Conservation (phyloP, 2,113 vertebrate genomes). For the Natator depressus region DNA sequence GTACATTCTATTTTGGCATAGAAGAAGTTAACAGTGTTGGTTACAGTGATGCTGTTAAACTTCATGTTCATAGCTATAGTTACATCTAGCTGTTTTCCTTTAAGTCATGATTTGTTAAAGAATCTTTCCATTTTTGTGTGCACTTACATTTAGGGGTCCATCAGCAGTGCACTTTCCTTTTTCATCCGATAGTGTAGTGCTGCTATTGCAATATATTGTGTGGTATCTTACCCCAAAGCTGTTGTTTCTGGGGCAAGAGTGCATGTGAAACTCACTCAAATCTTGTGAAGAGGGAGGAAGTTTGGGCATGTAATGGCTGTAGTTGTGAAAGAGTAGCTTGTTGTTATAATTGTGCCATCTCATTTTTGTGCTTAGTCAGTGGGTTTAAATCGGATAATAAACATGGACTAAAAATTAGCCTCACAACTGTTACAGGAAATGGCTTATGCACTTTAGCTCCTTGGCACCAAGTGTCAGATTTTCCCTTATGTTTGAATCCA, state of each 20-base stretch:
- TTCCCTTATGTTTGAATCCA: slow-evolving; percentile 1
- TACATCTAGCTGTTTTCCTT: background rate
- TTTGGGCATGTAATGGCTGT: background rate
- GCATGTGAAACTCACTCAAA: background rate
- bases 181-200: background rate
- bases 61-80: background rate
- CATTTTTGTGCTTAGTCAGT: slow-evolving; percentile 28
- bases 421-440: slow-evolving; percentile 57
- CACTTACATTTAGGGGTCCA: background rate
- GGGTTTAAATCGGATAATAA: slow-evolving; percentile 62
- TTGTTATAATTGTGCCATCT: slow-evolving; percentile 34
- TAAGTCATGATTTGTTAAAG: background rate
- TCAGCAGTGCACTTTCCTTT: background rate
- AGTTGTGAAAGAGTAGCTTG: slow-evolving; percentile 26
- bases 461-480: slow-evolving; percentile 49
- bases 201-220: background rate
- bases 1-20: background rate
- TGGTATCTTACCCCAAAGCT: background rate
- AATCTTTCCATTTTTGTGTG: background rate
- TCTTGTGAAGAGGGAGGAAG: background rate
- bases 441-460: slow-evolving; percentile 60
- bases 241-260: background rate
- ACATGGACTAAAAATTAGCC: slow-evolving; percentile 57
- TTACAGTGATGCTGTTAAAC: background rate
- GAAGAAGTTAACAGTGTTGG: background rate